phyloP scores from a whole-genome alignment of 2,888 invertebrate genomes.

The Mactromeris polynyma region DNA sequence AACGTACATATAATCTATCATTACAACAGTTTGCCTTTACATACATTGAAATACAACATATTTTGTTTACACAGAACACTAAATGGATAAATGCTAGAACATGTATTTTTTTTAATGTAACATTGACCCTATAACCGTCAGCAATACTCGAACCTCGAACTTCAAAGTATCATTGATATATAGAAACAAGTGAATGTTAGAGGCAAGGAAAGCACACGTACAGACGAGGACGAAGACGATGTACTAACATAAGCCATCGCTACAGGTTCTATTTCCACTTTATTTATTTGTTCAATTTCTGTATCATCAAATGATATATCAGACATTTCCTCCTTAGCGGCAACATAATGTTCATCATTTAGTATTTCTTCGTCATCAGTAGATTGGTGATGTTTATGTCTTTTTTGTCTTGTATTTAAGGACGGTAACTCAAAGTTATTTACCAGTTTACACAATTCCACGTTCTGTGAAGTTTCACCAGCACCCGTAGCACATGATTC shows the following conservation, averaged over 20 bases:
- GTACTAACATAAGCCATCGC: background rate
- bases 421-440: background rate
- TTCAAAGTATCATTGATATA: background rate
- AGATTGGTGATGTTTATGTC: slow-evolving; percentile 28
- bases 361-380: slow-evolving; percentile 48
- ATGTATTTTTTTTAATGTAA: background rate
- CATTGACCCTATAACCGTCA: background rate
- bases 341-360: slow-evolving; percentile 25
- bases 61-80: background rate
- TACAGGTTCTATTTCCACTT: slow-evolving; percentile 34
- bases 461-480: background rate
- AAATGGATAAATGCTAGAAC: background rate
- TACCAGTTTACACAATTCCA: background rate
- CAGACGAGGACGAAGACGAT: background rate
- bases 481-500: slow-evolving; percentile 20
- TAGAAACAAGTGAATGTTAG: background rate
- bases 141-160: background rate
- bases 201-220: background rate
- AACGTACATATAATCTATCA: too few species aligned
- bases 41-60: background rate
- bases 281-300: background rate
- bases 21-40: background rate
- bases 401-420: slow-evolving; percentile 32
- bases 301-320: slow-evolving; percentile 50
- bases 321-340: slow-evolving; percentile 7